Base-by-base conservation (phyloP, 1,140 invertebrate species). In the Neodiprion virginianus region DNA sequence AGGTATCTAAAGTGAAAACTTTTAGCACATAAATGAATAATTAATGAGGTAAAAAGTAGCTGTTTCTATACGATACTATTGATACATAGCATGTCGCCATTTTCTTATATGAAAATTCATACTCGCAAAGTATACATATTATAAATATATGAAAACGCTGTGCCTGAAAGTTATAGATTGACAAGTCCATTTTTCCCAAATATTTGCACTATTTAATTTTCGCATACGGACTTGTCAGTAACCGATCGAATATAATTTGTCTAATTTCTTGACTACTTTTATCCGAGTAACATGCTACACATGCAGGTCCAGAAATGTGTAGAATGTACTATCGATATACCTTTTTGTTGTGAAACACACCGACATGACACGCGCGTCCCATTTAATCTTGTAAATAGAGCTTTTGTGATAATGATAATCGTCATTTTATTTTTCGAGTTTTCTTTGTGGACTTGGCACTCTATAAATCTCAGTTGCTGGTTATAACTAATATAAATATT, bases 11-110 rank as follows among this genome's bases (percentile, higher is more conserved):
- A 61, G 53, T 23, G 40, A 69, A 47, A 47, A 69, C 67, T 69
- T 69, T 69, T 69, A 69, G 67, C 8, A 69, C 67, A 69, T 69
- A 69, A 21, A 47, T 69, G 17, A 69, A 69, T 47, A 47, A 69
- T 69, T 47, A 47, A 47, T 69, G 40, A 69, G 21, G 67, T 21
- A 21, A 47, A 69, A 14, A n/a, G 70, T 47, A 50, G 70, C 70
- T 50, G 70, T 71, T 71, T 71, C 70, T 71, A 71, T 71, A 71
- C 70, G n/a, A 48, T 71, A 49, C 48, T 71, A 71, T 71, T 71
- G 48, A 71, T 17, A 48, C 23, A 50, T 71, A 71, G 70, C 48
- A 49, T 71, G 70, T 71, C 70, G 70, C 70, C 40, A 71, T 50
- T 71, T 71, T 71, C 70, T 71, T 71, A 71, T 71, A 71, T 50